Evolutionary conservation across 2,797 vertebrate species (phyloP).

Genomic region (Remorina albescens): DNA sequence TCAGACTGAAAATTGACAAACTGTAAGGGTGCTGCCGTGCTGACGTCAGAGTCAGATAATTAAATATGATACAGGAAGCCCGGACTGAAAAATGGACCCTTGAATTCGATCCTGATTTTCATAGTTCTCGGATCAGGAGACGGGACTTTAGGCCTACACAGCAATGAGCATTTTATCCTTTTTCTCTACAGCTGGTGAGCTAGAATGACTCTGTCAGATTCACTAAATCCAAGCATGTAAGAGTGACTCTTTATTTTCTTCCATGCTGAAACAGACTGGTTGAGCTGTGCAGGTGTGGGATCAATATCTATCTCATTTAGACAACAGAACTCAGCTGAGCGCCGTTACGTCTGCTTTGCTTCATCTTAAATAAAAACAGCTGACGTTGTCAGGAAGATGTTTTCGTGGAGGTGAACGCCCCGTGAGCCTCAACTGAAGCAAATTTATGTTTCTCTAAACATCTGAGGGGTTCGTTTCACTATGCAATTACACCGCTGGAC

Average conservation of each 20-base stretch:
- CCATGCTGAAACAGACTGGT: neutral
- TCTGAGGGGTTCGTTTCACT: constrained; percentile 6
- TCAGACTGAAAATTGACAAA: neutral
- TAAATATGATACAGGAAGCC: neutral
- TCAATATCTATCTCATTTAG: neutral
- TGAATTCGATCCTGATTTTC: neutral
- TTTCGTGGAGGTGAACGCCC: neutral
- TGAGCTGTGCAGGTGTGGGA: neutral
- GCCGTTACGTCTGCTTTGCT: neutral
- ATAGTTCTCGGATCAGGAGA: neutral
- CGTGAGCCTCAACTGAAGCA: constrained; percentile 17
- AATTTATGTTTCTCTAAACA: constrained; percentile 22
- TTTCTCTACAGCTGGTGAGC: too few species aligned
- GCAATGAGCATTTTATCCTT: too few species aligned
- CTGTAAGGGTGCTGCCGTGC: too few species aligned
- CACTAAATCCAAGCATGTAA: neutral
- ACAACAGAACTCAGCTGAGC: neutral
- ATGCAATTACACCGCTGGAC: neutral
- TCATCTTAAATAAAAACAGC: too few species aligned
- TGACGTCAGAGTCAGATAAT: neutral
- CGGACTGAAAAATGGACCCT: too few species aligned
- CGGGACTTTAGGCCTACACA: neutral
- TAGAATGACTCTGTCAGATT: too few species aligned
- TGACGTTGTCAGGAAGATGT: neutral
- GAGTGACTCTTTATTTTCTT: neutral